These are phyloP conservation scores for Campodea augens DNA, from an alignment of 1,140 invertebrate species.

Conservation along the genomic window DNA sequence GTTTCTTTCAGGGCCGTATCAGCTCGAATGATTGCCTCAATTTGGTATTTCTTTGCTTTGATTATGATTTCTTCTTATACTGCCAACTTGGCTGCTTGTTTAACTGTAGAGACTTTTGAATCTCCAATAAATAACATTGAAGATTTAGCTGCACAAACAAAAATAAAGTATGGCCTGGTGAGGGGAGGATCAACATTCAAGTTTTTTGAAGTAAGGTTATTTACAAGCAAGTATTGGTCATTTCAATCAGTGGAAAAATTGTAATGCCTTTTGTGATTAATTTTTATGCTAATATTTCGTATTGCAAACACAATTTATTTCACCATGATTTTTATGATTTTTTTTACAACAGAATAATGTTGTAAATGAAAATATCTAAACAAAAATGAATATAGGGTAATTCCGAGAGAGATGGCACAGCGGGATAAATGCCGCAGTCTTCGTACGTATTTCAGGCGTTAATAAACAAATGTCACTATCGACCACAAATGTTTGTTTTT, in stretches of 20 bases:
- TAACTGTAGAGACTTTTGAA: conserved; percentile 91
- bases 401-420: no score
- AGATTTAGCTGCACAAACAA: conserved; percentile 87
- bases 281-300: no score
- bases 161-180: conserved; percentile 91
- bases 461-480: no score
- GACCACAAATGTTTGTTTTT: no score
- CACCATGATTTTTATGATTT: no score
- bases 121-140: conserved; percentile 89
- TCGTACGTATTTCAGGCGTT: no score
- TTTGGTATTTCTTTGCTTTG: conserved; percentile 96
- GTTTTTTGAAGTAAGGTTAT: conserved; percentile 43
- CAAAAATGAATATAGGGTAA: no score
- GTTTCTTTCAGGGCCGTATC: conserved; percentile 46
- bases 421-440: no score
- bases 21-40: conserved; percentile 72
- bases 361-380: no score
- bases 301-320: no score
- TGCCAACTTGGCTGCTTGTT: conserved; percentile 88
- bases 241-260: conserved; percentile 40
- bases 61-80: conserved; percentile 98
- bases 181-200: conserved; percentile 69
- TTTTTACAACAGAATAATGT: no score
- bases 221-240: background rate
- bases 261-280: no score